Percentiles rank a stretch among this genome's conserved stretches.
phyloP scores from a whole-genome alignment of 2,113 vertebrate species.

The Callorhinus ursinus region DNA sequence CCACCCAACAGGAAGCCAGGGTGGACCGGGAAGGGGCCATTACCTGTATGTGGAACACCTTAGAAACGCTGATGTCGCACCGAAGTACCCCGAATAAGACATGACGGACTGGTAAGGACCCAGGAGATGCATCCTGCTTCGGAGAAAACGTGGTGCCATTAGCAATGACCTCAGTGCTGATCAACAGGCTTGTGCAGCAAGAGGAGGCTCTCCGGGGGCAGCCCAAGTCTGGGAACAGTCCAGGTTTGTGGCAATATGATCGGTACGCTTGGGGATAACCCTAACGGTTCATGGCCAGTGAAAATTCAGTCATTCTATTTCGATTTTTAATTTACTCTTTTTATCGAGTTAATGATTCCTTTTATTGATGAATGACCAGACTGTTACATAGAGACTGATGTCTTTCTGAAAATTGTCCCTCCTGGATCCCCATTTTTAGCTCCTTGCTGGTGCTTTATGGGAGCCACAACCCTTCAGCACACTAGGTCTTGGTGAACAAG shows the following conservation, averaged over 20 bases:
- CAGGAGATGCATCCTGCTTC: neutral
- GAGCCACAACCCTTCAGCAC: neutral
- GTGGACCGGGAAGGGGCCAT: neutral
- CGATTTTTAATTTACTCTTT: neutral
- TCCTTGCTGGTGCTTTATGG: neutral
- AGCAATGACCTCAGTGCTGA: neutral
- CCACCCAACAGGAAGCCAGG: rapidly evolving
- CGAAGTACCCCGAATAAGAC: neutral
- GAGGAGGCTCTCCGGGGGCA: rapidly evolving
- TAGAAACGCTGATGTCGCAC: neutral
- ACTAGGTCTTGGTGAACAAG: neutral
- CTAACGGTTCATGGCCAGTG: neutral
- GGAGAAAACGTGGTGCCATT: neutral
- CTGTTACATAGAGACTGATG: rapidly evolving
- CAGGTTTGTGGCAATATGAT: neutral
- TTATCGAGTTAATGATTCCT: neutral
- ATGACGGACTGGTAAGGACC: rapidly evolving
- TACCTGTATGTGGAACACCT: neutral
- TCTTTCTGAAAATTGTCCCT: neutral
- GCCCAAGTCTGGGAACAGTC: neutral
- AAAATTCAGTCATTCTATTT: neutral
- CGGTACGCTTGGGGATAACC: too few relatives aligned
- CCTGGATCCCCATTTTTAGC: too few relatives aligned
- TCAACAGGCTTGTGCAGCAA: neutral
- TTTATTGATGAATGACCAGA: neutral